A percentile compares a stretch with the other conserved stretches of the same genome.
These are phyloP conservation scores for Pachymerium ferrugineum DNA, from an alignment of 2,888 invertebrate genomes.

Conservation along the genomic window DNA sequence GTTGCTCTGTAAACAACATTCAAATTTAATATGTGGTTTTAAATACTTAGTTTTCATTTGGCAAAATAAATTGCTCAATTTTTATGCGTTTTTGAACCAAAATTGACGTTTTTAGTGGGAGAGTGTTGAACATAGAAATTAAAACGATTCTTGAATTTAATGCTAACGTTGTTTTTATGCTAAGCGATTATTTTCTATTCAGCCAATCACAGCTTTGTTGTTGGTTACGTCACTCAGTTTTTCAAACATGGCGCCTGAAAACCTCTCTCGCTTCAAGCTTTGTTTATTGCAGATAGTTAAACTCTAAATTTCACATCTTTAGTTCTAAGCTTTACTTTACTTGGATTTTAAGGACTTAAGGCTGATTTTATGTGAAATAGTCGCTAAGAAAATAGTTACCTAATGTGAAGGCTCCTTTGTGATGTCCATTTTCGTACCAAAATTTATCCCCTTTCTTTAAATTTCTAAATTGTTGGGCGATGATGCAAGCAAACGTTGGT, in stretches of 20 bases:
- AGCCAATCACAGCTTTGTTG: no score
- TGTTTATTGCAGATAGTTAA: not conserved
- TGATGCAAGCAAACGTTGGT: constrained; percentile 45
- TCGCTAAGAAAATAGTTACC: constrained; percentile 36
- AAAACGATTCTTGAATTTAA: not conserved
- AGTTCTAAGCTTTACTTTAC: no score
- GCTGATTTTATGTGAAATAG: no score
- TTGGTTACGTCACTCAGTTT: no score
- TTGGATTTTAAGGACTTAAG: no score
- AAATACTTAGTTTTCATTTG: not conserved
- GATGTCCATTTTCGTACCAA: constrained; percentile 44
- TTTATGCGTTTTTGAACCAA: not conserved
- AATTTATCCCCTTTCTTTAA: constrained; percentile 45
- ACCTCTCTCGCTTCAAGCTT: no score
- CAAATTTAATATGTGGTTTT: not conserved
- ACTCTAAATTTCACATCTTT: no score
- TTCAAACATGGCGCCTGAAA: no score
- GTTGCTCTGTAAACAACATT: constrained; percentile 58
- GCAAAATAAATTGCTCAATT: not conserved
- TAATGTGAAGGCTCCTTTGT: constrained; percentile 40
- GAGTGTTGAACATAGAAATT: not conserved
- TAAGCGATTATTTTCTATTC: no score
- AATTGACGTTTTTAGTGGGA: not conserved
- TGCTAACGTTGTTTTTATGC: no score
- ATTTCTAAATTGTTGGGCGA: constrained; percentile 43